phyloP scores from a whole-genome alignment of 2,113 vertebrate genomes.

The Cavia aperea region DNA sequence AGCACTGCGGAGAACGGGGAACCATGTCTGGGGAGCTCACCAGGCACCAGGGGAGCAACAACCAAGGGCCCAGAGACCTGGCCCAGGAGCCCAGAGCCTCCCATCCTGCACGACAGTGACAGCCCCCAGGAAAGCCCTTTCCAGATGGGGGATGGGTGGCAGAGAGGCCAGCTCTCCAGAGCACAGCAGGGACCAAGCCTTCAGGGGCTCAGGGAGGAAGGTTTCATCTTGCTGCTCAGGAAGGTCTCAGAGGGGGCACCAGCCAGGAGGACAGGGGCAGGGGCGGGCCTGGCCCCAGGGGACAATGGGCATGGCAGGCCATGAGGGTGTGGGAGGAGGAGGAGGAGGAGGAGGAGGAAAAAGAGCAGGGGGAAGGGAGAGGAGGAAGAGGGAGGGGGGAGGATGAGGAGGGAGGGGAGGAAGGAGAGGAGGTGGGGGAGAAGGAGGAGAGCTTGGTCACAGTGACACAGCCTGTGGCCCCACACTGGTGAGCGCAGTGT shows the following conservation, averaged over 20 bases:
- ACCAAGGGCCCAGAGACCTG: too few relatives aligned
- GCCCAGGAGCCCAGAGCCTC: accelerated
- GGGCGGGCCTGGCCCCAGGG: neutral
- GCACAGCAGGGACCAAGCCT: neutral
- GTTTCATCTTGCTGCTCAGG: neutral
- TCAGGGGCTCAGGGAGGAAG: accelerated
- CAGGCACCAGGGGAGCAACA: too few relatives aligned
- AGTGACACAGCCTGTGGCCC: accelerated
- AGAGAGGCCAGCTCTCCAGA: accelerated
- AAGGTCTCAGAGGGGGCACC: neutral
- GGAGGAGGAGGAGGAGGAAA: neutral
- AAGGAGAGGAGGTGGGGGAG: too few relatives aligned
- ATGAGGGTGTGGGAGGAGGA: neutral
- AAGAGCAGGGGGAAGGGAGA: too few relatives aligned
- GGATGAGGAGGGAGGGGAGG: too few relatives aligned
- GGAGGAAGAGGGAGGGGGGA: too few relatives aligned
- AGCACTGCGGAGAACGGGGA: constrained; percentile 75
- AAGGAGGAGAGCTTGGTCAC: neutral
- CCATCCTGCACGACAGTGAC: accelerated
- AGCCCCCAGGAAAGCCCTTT: accelerated
- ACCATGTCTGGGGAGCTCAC: accelerated
- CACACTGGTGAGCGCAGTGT: neutral
- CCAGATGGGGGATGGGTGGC: neutral
- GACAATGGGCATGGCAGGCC: neutral
- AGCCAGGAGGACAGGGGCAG: neutral